Base-by-base conservation (phyloP, 35 echinoderm and acorn worm genomes). In the Apostichopus japonicus region DNA sequence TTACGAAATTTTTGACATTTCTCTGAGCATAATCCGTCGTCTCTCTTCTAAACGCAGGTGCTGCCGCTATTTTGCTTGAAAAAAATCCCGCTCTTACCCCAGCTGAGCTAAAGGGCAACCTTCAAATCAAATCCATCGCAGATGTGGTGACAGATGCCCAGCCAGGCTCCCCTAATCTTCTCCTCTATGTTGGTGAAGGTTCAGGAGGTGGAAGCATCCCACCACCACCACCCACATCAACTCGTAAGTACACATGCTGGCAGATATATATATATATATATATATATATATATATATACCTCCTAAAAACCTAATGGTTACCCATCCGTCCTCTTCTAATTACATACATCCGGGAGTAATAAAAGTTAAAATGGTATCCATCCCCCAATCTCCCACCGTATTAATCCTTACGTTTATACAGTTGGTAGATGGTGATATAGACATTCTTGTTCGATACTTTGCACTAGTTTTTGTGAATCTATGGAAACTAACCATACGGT, bases 21-120 rank as follows among this genome's bases (percentile, higher is more conserved):
- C 7, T 77, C 17, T 77, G 19, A 23, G 6, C 75, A 23, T 77
- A 23, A 24, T 79, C 24, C 24, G 4, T 53, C 51, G 33, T 80
- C 8, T 53, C 54, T 11, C 54, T 80, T 53, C 9, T 52, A 24
- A 24, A 21, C 51, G 6, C 73, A 95, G 94, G 94, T 87, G 94
- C 94, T 54, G 94, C 94, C 27, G 94, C 94, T 63, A 78, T 95
- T 77, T 61, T 95, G 19, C 82, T 95, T 1, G 55, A 65, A 17
- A 86, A 55, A 1, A 55, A 92, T 10, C 5, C 11, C 13, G 5
- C 10, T 22, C 33, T 92, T 10, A 77, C 81, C 72, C 94, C 94
- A 3, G 15, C 16, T 10, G 67, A 92, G 59, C 23, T 95, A 14
- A 92, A 79, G 33, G 19, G 6, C 17, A 61, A 19, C 11, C 25